These are phyloP conservation scores for Drosophila seguyi DNA, from an alignment of 1,140 invertebrate species.

Conservation along the genomic window DNA sequence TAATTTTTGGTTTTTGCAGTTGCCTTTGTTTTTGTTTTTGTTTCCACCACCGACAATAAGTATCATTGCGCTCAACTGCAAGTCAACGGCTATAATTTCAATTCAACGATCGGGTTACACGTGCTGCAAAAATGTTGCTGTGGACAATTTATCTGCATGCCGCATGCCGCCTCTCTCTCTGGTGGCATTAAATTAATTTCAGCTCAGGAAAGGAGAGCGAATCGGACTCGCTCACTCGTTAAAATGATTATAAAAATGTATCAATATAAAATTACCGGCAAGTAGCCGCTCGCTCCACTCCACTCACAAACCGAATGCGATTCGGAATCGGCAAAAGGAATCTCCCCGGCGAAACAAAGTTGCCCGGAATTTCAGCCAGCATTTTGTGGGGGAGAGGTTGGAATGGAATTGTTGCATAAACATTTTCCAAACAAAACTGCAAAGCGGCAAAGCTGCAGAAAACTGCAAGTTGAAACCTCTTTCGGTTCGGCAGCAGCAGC, in stretches of 20 bases:
- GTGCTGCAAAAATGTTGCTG: constrained; percentile 70
- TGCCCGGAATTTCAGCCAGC: constrained; percentile 29
- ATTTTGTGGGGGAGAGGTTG: constrained; percentile 2
- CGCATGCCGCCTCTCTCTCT: constrained; percentile 35
- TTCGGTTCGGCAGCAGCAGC: constrained; percentile 17
- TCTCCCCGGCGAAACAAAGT: constrained; percentile 31
- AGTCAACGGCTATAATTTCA: constrained; percentile 78
- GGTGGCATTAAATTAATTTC: constrained; percentile 81
- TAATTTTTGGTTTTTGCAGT: constrained; percentile 55
- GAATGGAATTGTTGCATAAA: constrained; percentile 25
- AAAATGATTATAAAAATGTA: constrained; percentile 84
- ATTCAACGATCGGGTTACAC: constrained; percentile 77
- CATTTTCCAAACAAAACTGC: constrained; percentile 30
- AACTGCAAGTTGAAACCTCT: constrained; percentile 41
- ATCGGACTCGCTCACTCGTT: constrained; percentile 66
- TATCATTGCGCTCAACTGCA: constrained; percentile 79
- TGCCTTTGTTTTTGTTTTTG: constrained; percentile 44
- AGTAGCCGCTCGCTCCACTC: constrained; percentile 29
- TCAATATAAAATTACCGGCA: constrained; percentile 79
- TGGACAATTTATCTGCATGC: constrained; percentile 24
- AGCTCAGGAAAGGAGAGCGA: constrained; percentile 43
- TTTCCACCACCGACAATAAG: constrained; percentile 56
- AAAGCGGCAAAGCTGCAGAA: constrained; percentile 14
- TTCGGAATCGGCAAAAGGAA: constrained; percentile 54
- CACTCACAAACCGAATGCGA: constrained; percentile 51